Base-by-base conservation (phyloP, 2,797 vertebrate genomes). In the Emydoidea blandingii region DNA sequence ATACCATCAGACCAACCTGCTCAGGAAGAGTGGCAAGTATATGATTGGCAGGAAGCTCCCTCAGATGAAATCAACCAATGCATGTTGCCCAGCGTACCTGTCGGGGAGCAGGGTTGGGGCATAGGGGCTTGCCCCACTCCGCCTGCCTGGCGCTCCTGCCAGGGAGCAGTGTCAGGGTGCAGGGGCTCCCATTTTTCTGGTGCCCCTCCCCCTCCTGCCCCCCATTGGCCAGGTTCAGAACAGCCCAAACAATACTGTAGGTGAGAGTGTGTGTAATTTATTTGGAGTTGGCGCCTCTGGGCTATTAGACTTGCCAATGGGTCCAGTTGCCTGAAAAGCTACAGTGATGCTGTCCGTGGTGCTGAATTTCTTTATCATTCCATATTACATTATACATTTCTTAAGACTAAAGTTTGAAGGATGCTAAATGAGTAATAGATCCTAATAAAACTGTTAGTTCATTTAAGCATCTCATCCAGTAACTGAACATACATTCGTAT, bases 221-320 rank as follows among this genome's bases (percentile, higher is more conserved):
- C 53, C 53, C 21, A 18, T 54, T 56, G 54, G 9, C 54, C 10
- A 1, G 49, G 50, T 21, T n/a, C 47, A 29, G 16, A 31, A 29
- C 29, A 34, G 44, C 27, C 25, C 27, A 23, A 74, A 18, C 37
- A 44, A 37, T 41, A 19, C 5, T 62, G 31, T 31, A 50, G 15
- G 25, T 49, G 76, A 49, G 47, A 3, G 16, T 8, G 8, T 18
- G 14, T 5, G 37, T 14, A 44, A 74, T 74, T 74, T 41, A 34
- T 6, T 23, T 23, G 21, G 68, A 44, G 37, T 23, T 74, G 68
- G 41, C 72, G 25, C 37, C 10, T 14, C 23, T 74, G 41, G 12
- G 80, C 27, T 11, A 2, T 2, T 1, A 19, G 6, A 19, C 37
- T 19, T n/a, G 14, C 37, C 59, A 78, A 52, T 19, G 0, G 0